phyloP scores from a whole-genome alignment of 2,888 invertebrate species.

The Cloeon dipterum region DNA sequence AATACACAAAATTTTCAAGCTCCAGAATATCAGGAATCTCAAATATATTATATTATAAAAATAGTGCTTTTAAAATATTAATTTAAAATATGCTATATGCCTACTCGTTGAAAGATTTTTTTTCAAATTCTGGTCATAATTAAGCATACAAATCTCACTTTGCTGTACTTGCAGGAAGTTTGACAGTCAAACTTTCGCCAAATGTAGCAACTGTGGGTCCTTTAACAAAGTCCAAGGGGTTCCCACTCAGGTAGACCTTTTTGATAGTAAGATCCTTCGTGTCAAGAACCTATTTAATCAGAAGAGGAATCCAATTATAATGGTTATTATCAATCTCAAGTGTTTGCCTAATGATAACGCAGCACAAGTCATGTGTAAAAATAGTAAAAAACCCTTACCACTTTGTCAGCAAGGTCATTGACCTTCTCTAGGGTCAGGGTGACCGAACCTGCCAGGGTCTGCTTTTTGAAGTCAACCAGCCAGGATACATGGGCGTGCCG shows the following conservation, averaged over 20 bases:
- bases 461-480: constrained; percentile 44
- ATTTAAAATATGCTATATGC: too few species aligned
- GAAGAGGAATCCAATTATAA: too few species aligned
- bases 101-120: too few species aligned
- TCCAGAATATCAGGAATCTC: too few species aligned
- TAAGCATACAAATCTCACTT: constrained; percentile 3
- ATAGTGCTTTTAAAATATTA: too few species aligned
- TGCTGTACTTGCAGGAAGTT: constrained; percentile 26
- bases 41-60: too few species aligned
- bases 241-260: constrained; percentile 24
- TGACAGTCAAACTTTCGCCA: constrained; percentile 55
- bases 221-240: constrained; percentile 30
- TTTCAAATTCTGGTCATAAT: constrained; percentile 1
- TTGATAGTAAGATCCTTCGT: constrained; percentile 41
- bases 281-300: constrained; percentile 72
- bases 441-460: constrained; percentile 42
- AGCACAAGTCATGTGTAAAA: too few species aligned
- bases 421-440: constrained; percentile 33
- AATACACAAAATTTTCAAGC: constrained; percentile 8
- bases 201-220: constrained; percentile 37
- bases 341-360: too few species aligned
- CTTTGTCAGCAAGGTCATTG: constrained; percentile 23
- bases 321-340: too few species aligned
- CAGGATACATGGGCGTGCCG: constrained; percentile 38
- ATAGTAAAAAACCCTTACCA: too few species aligned